Percentiles rank a stretch among this genome's conserved stretches.
phyloP scores from a whole-genome alignment of 2,797 vertebrate genomes.

The Myotis pilosus region DNA sequence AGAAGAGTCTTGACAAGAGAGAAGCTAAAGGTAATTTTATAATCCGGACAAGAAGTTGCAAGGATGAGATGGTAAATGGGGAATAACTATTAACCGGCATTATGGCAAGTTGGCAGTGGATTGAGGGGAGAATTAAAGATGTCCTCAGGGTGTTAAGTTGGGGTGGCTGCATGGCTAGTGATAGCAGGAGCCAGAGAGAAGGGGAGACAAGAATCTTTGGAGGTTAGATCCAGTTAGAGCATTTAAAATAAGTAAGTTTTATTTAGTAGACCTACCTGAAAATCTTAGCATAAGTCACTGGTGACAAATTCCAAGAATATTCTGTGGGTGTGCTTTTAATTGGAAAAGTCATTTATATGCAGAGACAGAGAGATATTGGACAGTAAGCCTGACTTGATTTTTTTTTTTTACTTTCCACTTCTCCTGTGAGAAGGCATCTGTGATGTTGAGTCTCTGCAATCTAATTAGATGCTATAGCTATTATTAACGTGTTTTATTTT shows the following conservation, averaged over 20 bases:
- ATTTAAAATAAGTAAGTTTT: slow-evolving; percentile 16
- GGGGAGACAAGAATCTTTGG: background rate
- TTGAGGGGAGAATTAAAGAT: background rate
- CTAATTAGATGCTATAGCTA: slow-evolving; percentile 31
- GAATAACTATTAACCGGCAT: background rate
- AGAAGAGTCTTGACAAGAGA: background rate
- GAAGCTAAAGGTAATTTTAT: background rate
- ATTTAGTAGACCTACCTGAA: background rate
- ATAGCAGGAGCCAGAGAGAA: background rate
- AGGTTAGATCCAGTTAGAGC: slow-evolving; percentile 4
- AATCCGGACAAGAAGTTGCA: background rate
- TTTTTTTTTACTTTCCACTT: background rate
- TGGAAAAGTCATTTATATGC: slow-evolving; percentile 39
- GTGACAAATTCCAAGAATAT: background rate
- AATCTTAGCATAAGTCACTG: background rate
- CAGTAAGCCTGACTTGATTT: background rate
- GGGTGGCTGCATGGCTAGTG: background rate
- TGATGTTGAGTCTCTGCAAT: slow-evolving; percentile 24
- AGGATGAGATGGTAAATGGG: background rate
- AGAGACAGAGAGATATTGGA: background rate
- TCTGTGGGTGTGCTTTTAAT: slow-evolving; percentile 9
- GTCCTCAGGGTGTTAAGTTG: background rate
- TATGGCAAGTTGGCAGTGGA: background rate
- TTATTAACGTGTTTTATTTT: slow-evolving; percentile 37
- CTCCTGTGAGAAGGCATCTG: slow-evolving; percentile 4